A percentile compares a stretch with the other conserved stretches of the same genome.
phyloP scores from a whole-genome alignment of 2,888 invertebrate species.

The Nebria salina region DNA sequence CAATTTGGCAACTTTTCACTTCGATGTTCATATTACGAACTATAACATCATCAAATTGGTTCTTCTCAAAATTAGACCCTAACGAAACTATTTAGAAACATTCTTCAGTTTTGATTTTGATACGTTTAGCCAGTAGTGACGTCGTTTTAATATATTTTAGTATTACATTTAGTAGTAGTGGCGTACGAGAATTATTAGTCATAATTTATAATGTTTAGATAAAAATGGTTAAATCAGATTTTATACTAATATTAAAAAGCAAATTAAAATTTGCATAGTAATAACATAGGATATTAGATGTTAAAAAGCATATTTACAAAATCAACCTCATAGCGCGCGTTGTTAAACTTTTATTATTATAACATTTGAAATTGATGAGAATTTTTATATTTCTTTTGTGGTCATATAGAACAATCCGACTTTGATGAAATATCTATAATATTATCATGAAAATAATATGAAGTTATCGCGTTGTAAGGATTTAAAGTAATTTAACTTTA shows the following conservation, averaged over 20 bases:
- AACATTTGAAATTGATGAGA: no score
- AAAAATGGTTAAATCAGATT: neutral
- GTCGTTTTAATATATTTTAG: neutral
- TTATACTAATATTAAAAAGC: constrained; percentile 31
- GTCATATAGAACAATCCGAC: no score
- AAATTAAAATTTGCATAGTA: constrained; percentile 44
- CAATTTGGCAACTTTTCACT: constrained; percentile 14
- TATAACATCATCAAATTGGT: neutral
- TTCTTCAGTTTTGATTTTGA: neutral
- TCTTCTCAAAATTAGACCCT: neutral
- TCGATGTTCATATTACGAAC: constrained; percentile 1
- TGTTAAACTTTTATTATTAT: constrained; percentile 8
- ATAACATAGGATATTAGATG: constrained; percentile 25
- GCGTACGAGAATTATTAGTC: neutral
- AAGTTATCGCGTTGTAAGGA: no score
- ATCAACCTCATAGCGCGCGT: neutral
- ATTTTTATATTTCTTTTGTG: no score
- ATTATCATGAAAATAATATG: no score
- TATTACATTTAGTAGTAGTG: neutral
- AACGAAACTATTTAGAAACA: neutral
- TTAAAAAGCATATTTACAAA: constrained; percentile 7
- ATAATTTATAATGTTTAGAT: neutral
- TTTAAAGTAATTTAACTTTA: no score
- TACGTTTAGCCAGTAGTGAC: neutral
- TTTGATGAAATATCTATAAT: no score